Evolutionary conservation across 2,888 invertebrate species (phyloP).

Genomic region (Galerucella nymphaeae): DNA sequence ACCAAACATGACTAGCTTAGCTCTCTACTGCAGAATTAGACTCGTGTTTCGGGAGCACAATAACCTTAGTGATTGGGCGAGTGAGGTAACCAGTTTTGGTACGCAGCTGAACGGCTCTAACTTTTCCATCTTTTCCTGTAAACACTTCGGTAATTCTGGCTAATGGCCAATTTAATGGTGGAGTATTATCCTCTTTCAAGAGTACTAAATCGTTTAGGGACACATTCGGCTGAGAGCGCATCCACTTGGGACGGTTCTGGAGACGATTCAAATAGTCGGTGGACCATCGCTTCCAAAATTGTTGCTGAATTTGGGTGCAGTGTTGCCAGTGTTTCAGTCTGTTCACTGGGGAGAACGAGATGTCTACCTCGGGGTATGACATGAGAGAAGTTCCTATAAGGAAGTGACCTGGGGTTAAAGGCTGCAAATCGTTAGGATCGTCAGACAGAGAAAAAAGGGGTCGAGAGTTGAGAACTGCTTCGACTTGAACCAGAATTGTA

Average conservation of each 20-base stretch:
- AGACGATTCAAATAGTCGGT: constrained; percentile 13
- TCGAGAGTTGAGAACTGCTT: constrained; percentile 1
- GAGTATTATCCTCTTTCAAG: constrained; percentile 15
- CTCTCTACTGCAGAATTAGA: too few relatives aligned
- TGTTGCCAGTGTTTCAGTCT: constrained; percentile 8
- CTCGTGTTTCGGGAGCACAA: too few relatives aligned
- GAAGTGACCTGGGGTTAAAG: neutral
- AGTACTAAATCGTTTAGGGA: constrained; percentile 18
- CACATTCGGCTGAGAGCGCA: neutral
- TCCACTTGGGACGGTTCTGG: constrained; percentile 23
- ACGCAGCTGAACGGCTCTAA: too few relatives aligned
- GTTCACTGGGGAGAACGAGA: neutral
- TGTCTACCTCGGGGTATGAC: constrained; percentile 19
- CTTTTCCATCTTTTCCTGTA: too few relatives aligned
- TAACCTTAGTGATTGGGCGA: too few relatives aligned
- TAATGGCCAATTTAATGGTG: too few relatives aligned
- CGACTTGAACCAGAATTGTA: neutral
- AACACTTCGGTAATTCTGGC: too few relatives aligned
- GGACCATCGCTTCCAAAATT: constrained; percentile 25
- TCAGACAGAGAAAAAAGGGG: neutral
- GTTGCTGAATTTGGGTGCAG: constrained; percentile 9
- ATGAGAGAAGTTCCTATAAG: constrained; percentile 9
- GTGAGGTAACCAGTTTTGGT: too few relatives aligned
- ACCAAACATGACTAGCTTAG: too few relatives aligned
- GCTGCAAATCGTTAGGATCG: neutral